phyloP scores from a whole-genome alignment of 2,113 vertebrate species.

The Rhynchomys soricoides region DNA sequence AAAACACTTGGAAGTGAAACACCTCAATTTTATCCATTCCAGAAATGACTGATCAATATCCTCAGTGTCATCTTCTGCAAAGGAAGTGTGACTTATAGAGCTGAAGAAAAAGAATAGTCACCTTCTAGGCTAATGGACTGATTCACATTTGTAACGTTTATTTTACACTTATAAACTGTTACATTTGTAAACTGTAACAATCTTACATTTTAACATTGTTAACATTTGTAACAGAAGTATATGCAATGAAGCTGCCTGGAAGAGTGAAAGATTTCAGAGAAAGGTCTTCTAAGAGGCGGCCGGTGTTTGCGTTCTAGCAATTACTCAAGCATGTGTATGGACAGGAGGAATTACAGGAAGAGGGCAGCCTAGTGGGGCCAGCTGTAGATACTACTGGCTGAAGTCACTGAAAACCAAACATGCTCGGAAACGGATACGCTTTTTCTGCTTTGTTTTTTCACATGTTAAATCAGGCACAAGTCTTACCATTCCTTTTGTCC shows the following conservation, averaged over 20 bases:
- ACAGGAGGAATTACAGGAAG: constrained; percentile 73
- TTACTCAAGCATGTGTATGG: constrained; percentile 35
- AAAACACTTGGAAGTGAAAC: constrained; percentile 69
- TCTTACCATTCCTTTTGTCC: constrained; percentile 65
- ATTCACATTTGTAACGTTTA: constrained; percentile 11
- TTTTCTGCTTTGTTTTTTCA: constrained; percentile 54
- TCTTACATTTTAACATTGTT: too few species aligned
- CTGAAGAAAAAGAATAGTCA: constrained; percentile 58
- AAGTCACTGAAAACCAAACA: constrained; percentile 67
- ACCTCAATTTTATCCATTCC: constrained; percentile 62
- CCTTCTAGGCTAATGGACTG: constrained; percentile 63
- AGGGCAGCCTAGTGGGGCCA: not conserved
- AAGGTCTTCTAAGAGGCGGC: constrained; percentile 64
- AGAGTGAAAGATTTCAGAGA: constrained; percentile 69
- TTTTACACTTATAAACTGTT: not conserved
- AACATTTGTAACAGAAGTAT: constrained; percentile 38
- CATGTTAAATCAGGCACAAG: constrained; percentile 62
- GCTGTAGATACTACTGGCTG: constrained; percentile 55
- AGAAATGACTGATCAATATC: constrained; percentile 63
- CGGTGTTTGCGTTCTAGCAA: constrained; percentile 56
- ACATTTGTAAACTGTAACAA: too few species aligned
- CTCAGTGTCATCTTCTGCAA: constrained; percentile 69
- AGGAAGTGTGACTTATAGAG: constrained; percentile 70
- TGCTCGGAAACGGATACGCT: constrained; percentile 48
- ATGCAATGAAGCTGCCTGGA: constrained; percentile 64